Evolutionary conservation across 2,797 vertebrate genomes (phyloP), one percentile per base, ranked within the genome.

Genomic region (Decapterus maruadsi): DNA sequence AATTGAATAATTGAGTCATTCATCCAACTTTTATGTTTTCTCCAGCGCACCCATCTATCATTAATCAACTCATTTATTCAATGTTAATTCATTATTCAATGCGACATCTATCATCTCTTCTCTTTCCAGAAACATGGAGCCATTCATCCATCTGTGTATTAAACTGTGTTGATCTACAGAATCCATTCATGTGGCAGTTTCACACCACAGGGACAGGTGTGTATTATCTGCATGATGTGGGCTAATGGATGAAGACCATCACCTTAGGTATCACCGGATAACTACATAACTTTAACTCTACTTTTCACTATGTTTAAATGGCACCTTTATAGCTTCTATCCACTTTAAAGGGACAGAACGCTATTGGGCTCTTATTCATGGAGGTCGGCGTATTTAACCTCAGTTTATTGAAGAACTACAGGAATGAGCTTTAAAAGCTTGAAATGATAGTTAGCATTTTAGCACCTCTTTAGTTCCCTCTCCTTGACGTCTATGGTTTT

Each of bases 1-100:
- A 68, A 86, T 67, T 83, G 51, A 87, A 83, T 83, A 80, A 88
- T 80, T 71, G 61, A 84, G 72, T 71, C 6, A 80, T 82, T 72
- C 63, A 84, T 87, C 71, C 45, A 82, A 61, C 13, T 82, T 86
- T 78, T 83, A 85, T 88, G 55, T 59, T 38, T 80, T 81, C 73
- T 73, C 50, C 72, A 26, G 45, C 71, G 55, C 51, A 54, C 72
- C 46, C 69, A 76, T 87, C 46, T 75, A 74, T 87, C 72, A 82
- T 84, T 76, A 68, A 73, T 77, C 50, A 43, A 69, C 53, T 14
- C 8, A 75, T 59, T 75, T 34, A 84, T 82, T 74, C 19, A 22
- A 45, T 65, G 68, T 78, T 51, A 64, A 86, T 83, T 73, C 8
- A 50, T 66, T 57, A 82, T 80, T 82, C 50, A 61, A 14, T 19